Evolutionary conservation across 2,113 vertebrate species (phyloP).

Genomic region (Dipodomys merriami): DNA sequence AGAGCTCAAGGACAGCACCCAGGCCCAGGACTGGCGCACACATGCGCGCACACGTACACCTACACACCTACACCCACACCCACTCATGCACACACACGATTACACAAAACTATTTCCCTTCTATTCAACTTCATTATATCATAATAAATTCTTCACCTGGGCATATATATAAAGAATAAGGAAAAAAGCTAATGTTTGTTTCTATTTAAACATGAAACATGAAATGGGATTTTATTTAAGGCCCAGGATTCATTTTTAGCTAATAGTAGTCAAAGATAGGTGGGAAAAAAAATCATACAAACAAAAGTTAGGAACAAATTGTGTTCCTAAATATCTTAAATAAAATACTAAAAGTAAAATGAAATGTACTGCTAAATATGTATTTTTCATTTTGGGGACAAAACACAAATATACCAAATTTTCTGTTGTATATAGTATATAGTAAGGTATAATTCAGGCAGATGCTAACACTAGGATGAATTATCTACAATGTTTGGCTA

Average conservation of each 20-base stretch:
- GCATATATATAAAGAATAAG: not conserved
- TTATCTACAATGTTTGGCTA: not conserved
- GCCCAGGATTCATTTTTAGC: conserved; percentile 46
- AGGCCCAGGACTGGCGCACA: too few relatives aligned
- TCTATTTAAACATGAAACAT: conserved; percentile 46
- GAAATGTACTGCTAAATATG: conserved; percentile 4
- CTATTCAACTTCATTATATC: not conserved
- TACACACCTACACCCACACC: too few relatives aligned
- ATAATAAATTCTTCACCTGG: conserved; percentile 26
- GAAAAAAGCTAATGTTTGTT: conserved; percentile 14
- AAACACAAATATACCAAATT: not conserved
- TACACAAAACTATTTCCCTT: conserved; percentile 19
- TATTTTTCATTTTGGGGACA: conserved; percentile 26
- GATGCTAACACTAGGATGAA: not conserved
- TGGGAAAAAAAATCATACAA: not conserved
- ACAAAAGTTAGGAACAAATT: not conserved
- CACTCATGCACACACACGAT: too few relatives aligned
- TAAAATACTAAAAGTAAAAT: conserved; percentile 40
- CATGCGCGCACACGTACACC: too few relatives aligned
- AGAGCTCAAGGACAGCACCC: too few relatives aligned
- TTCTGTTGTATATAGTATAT: not conserved
- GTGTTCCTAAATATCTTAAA: conserved; percentile 11
- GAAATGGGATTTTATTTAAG: conserved; percentile 36
- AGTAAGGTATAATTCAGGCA: not conserved
- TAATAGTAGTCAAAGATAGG: not conserved